Conservation (phyloP, 2,113 vertebrate species). For the Pollimyrus isidori region DNA sequence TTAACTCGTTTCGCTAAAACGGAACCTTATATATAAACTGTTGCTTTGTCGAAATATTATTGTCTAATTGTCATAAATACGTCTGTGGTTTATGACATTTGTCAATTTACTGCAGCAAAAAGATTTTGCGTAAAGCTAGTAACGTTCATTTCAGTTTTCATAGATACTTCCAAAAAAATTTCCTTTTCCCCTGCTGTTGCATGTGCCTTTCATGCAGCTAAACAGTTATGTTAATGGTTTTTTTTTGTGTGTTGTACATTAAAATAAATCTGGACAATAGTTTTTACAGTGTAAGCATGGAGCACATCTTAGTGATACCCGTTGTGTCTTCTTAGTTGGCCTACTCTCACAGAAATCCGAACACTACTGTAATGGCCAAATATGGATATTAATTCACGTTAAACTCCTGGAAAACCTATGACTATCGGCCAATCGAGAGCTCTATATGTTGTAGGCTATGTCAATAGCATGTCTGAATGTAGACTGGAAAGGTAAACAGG, state of each 20-base stretch:
- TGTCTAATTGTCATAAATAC: not conserved
- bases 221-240: not conserved
- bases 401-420: not conserved
- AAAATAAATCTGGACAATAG: not conserved
- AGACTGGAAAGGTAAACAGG: not conserved
- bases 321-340: not conserved
- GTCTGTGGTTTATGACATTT: not conserved
- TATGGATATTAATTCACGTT: not conserved
- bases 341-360: not conserved
- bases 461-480: constrained; percentile 4
- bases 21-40: not conserved
- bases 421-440: not conserved
- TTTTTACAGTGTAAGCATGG: not conserved
- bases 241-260: not conserved
- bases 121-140: not conserved
- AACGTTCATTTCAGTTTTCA: not conserved
- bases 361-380: not conserved
- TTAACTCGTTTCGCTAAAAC: not conserved
- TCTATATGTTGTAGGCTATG: not conserved
- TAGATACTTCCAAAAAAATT: not conserved
- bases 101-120: not conserved
- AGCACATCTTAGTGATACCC: not conserved
- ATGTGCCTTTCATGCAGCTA: not conserved
- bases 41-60: not conserved
- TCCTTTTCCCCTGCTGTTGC: not conserved